Conservation (phyloP, 2,797 vertebrate genomes). For the Eulemur albifrons region DNA sequence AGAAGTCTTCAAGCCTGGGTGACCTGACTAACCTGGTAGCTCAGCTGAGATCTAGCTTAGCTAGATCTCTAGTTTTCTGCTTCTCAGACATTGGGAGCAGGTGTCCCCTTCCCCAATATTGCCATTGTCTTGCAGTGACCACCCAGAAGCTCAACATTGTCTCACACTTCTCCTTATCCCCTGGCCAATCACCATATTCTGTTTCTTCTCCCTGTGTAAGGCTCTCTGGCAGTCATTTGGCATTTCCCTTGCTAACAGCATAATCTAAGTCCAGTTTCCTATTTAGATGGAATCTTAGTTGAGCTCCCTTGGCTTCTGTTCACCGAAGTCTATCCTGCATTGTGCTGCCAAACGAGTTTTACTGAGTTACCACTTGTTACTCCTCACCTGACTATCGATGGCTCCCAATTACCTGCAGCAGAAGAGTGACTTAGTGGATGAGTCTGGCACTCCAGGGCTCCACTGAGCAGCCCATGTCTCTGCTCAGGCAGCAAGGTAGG, state of each 20-base stretch:
- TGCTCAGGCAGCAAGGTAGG: background rate
- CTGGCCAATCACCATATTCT: background rate
- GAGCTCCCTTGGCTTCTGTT: background rate
- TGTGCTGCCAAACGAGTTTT: background rate
- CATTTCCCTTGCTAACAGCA: background rate
- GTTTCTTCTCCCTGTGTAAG: background rate
- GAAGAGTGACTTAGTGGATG: background rate
- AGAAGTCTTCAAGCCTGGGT: background rate
- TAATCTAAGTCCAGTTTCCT: background rate
- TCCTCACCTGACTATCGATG: background rate
- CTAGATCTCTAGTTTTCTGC: background rate
- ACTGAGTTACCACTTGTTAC: background rate
- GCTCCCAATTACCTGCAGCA: background rate
- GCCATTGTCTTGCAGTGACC: background rate
- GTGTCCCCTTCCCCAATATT: too few species aligned
- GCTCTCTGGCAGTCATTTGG: background rate
- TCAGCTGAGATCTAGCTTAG: background rate
- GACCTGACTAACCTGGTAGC: background rate
- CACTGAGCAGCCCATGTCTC: background rate
- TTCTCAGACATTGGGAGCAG: background rate
- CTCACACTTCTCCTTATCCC: background rate
- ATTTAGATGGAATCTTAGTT: background rate
- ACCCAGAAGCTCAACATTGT: background rate
- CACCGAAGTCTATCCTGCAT: background rate
- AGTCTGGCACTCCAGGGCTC: background rate